Base-by-base conservation (phyloP, 2,888 invertebrate genomes). In the Cecidostiba fungosa region DNA sequence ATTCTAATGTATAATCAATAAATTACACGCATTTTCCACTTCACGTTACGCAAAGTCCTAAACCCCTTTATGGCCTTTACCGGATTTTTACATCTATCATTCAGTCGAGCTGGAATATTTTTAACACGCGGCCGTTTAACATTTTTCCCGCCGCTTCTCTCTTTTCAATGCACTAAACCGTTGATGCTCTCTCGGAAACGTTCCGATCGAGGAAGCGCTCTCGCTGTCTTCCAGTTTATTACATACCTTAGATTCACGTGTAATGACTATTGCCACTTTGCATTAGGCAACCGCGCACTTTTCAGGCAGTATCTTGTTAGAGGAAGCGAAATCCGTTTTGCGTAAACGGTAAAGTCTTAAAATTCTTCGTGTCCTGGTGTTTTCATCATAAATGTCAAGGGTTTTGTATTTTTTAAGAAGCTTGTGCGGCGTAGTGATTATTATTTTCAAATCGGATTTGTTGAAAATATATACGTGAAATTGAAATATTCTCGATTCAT, bases 261-360 rank as follows among this genome's bases (percentile, higher is more conserved):
- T 82, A 85, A 82, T 76, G 78, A 72, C 82, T 85, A 85, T 85
- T 82, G n/a, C 81, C 79, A 76, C 47, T 82, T 85, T 76, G 76
- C 82, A 76, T 78, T 79, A 80, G 43, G n/a, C 72, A 73, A 72
- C 79, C 29, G 32, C 59, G 77, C 32, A 77, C 23, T 81, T 77
- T 72, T 77, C 70, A 62, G n/a, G 26, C 43, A 16, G 3, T 70
- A 23, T 54, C 39, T n/a, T 23, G 43, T 47, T 59, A n/a, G 32
- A 32, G 59, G 50, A 80, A 81, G 77, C 10, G 19, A 16, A 66
- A 69, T 77, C 47, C 29, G 23, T 72, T 59, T 59, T 19, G 54
- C 36, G 8, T 62, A 23, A 32, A 19, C 23, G 62, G 39, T 81
- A 73, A 74, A 54, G 43, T 74, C 23, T 50, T 50, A 26, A 81